Conservation (phyloP, 2,113 vertebrate genomes). For the Nannospalax galili region DNA sequence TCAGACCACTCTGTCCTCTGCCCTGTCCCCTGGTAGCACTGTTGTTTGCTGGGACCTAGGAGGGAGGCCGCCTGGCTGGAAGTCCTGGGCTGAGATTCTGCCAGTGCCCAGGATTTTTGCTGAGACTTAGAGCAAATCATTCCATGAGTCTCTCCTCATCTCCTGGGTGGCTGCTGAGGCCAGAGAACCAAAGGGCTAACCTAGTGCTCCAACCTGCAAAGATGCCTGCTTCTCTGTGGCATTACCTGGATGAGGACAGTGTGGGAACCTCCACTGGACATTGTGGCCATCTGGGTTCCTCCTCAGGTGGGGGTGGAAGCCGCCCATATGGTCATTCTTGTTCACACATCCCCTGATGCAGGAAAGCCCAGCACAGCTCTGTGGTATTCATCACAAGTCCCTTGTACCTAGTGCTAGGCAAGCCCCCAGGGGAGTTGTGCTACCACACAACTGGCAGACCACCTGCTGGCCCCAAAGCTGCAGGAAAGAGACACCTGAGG, state of each 20-base stretch:
- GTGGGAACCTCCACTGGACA: rapidly evolving
- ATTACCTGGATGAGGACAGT: not conserved
- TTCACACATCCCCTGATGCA: not conserved
- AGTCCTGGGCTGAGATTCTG: not conserved
- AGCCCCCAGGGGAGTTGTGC: not conserved
- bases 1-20: not conserved
- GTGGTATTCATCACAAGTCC: not conserved
- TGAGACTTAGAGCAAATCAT: not conserved
- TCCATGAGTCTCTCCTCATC: not conserved
- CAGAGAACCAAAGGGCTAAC: not conserved
- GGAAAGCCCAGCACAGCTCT: not conserved
- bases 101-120: not conserved
- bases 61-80: not conserved
- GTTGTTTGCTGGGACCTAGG: not conserved
- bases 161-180: not conserved
- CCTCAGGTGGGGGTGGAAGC: not conserved
- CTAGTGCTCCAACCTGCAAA: not conserved
- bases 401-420: not conserved
- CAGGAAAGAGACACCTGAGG: not conserved
- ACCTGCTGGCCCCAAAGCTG: rapidly evolving
- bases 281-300: rapidly evolving
- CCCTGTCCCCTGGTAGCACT: not conserved
- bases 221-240: not conserved
- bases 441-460: not conserved
- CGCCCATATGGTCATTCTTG: not conserved